Base-by-base conservation (phyloP, 2,888 invertebrate genomes). In the Rhodophaea formosa region DNA sequence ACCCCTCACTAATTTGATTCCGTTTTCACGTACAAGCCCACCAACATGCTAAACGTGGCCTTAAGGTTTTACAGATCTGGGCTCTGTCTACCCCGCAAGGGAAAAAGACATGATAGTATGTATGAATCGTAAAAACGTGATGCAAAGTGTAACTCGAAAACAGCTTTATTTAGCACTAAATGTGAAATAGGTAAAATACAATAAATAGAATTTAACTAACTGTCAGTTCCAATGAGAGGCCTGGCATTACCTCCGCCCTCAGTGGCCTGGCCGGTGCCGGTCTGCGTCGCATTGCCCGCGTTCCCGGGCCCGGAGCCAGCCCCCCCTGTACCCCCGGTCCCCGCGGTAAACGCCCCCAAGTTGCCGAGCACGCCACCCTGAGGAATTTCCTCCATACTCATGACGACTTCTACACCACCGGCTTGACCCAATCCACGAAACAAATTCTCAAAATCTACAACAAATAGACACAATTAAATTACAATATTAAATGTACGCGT, bases 361-460 rank as follows among this genome's bases (percentile, higher is more conserved):
- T 63, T 64, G 3, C 66, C 71, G 32, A 71, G 51, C 10, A 68
- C 42, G 6, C 65, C 67, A 1, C 62, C 69, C 10, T 71, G 72
- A 7, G 79, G 72, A n/a, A 84, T 71, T 60, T 86, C 84, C 56
- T 85, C 86, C 84, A 85, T 81, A 55, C 82, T 84, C 83, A 86
- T 84, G 42, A 86, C 78, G 2, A 86, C 81, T 61, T 86, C 86
- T 3, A 86, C 79, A 7, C 79, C 80, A 23, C 69, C 76, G 8
- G 68, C 63, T 59, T 79, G 82, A 58, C 74, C 74, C 66, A 84
- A 63, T 16, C 77, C 75, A 57, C 81, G 77, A 59, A 86, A 74
- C 53, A 84, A 59, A 70, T 80, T 82, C 65, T 84, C 83, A 60
- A 85, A 74, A 68, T 84, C 86, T 83, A 71, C 57, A 70, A 77